Evolutionary conservation across 1,140 invertebrate genomes (phyloP).

Genomic region (Cherax destructor): DNA sequence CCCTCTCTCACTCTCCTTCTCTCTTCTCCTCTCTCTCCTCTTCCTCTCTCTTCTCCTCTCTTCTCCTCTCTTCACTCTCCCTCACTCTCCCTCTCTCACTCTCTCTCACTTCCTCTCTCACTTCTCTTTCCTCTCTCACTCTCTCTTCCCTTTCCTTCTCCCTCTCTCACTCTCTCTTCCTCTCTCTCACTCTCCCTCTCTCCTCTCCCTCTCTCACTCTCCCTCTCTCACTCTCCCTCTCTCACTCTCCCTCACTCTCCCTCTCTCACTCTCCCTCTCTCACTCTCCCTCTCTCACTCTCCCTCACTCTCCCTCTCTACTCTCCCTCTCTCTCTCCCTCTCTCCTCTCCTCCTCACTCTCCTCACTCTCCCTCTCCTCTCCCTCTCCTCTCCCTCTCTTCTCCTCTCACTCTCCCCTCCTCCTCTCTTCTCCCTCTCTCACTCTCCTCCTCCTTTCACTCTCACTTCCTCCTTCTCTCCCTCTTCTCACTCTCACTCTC

Average conservation of each 20-base stretch:
- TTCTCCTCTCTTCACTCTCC: background rate
- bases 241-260: no score
- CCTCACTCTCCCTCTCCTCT: background rate
- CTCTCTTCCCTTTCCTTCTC: no score
- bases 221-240: no score
- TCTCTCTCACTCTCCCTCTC: background rate
- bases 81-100: background rate
- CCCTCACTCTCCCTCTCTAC: no score
- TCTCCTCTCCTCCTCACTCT: background rate
- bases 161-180: no score
- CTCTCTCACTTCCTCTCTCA: no score
- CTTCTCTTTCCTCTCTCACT: conserved; percentile 7
- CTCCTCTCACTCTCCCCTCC: background rate
- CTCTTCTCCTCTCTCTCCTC: background rate
- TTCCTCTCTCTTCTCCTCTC: conserved; percentile 1
- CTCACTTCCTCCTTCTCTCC: background rate
- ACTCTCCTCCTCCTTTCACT: background rate
- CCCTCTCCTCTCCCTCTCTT: background rate
- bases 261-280: no score
- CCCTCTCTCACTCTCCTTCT: no score
- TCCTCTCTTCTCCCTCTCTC: background rate
- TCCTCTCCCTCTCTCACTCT: no score
- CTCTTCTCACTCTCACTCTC: background rate
- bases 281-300: no score
- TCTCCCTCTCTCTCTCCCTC: background rate